Evolutionary conservation across 2,113 vertebrate species (phyloP), one percentile per base, ranked within the genome.

Genomic region (Leptodactylus fuscus): DNA sequence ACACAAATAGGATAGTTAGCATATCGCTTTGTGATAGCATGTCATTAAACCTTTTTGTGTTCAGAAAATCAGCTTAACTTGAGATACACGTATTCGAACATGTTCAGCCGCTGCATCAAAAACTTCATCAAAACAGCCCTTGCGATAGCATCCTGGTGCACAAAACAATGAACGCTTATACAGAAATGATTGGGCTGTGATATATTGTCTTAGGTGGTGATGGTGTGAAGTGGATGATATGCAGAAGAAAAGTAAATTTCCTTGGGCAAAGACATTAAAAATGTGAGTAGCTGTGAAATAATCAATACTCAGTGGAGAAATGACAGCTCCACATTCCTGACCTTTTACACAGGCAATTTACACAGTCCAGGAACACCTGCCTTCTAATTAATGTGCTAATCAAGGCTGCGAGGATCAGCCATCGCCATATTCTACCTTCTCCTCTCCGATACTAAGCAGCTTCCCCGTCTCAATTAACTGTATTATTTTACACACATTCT

Each of bases 381-480:
- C 89, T 92, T 89, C 88, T 93, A 93, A 94, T 94, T 93, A 93
- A 92, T 91, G 91, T 91, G 90, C 90, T 94, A 94, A 94, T 93
- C 89, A 90, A 90, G 87, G 85, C 88, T 91, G 86, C 86, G 87
- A 89, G 88, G 60, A 90, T 90, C 87, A 87, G 60, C 62, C 87
- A 80, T 91, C 89, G 87, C 82, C 74, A 71, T 16, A 0, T 87
- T 89, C 81, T 24, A 0, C 1, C 29, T 74, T 83, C 86, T 86
- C 78, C 87, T 87, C 87, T 74, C 65, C 87, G 81, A 75, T 87
- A 89, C 88, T 87, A 87, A 89, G 74, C 85, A 18, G 49, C 62
- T 55, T 83, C 89, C 87, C 85, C 87, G 18, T 88, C 91, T 91
- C 89, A 93, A 90, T 94, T 94, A 93, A 86, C 88, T 87, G 88